Conservation (phyloP, 2,888 invertebrate genomes). For the Bombylius major region DNA sequence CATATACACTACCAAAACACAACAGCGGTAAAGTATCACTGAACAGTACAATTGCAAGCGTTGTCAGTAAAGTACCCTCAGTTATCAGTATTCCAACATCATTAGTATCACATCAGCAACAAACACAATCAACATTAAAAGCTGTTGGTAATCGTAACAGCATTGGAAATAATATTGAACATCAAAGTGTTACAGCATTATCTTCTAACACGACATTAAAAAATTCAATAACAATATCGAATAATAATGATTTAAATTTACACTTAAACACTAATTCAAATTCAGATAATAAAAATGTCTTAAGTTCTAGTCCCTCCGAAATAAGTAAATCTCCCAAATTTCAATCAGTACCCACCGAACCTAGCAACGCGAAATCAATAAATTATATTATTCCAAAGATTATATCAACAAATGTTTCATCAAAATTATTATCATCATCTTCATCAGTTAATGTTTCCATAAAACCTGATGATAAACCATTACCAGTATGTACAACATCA, state of each 20-base stretch:
- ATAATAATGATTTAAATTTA: neutral
- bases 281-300: neutral
- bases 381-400: too few species aligned
- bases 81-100: slow-evolving; percentile 33
- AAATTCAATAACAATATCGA: neutral
- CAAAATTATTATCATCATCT: neutral
- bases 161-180: neutral
- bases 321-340: neutral
- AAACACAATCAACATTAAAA: slow-evolving; percentile 9
- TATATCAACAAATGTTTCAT: neutral
- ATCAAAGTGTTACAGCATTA: neutral
- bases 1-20: slow-evolving; percentile 34
- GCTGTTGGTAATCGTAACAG: neutral
- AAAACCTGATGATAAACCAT: slow-evolving; percentile 22
- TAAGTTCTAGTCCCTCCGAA: neutral
- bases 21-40: slow-evolving; percentile 31
- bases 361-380: neutral
- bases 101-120: slow-evolving; percentile 16
- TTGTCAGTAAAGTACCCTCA: slow-evolving; percentile 36
- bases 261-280: neutral
- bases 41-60: slow-evolving; percentile 34
- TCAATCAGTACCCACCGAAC: neutral
- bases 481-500: slow-evolving; percentile 37
- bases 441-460: neutral
- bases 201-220: neutral